phyloP scores from a whole-genome alignment of 1,140 invertebrate genomes.

The Ooceraea biroi region DNA sequence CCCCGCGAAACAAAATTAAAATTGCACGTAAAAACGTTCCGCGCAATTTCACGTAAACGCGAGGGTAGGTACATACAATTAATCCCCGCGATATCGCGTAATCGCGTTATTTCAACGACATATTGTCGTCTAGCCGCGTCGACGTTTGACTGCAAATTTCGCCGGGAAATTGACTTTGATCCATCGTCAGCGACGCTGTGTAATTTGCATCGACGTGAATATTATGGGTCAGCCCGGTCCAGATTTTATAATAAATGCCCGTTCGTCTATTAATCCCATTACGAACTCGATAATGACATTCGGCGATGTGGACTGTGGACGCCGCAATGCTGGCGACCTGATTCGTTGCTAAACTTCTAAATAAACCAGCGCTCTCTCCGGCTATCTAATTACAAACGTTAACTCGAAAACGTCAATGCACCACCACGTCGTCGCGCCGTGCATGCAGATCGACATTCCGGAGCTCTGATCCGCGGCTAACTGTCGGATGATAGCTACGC shows the following conservation, averaged over 20 bases:
- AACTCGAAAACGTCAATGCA: constrained; percentile 34
- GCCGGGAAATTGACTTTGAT: not conserved
- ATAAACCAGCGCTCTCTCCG: constrained; percentile 13
- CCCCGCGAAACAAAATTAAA: not conserved
- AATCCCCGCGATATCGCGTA: not conserved
- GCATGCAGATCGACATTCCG: constrained; percentile 32
- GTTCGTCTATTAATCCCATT: not conserved
- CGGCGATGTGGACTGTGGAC: not conserved
- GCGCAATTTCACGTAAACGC: not conserved
- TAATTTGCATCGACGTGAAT: not conserved
- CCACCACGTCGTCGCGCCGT: constrained; percentile 1
- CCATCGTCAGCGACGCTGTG: not conserved
- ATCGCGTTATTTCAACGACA: not conserved
- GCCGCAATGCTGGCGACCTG: not conserved
- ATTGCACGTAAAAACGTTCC: not conserved
- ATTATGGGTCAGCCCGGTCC: too few relatives aligned
- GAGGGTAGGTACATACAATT: not conserved
- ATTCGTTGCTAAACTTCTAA: constrained; percentile 19
- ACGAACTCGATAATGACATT: not conserved
- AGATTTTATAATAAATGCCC: not conserved
- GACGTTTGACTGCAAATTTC: not conserved
- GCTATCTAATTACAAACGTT: constrained; percentile 51
- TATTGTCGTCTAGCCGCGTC: not conserved
- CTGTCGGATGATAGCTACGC: constrained; percentile 51
- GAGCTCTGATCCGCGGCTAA: constrained; percentile 50